Evolutionary conservation across 2,113 vertebrate genomes (phyloP).

Genomic region (Narcine bancroftii): DNA sequence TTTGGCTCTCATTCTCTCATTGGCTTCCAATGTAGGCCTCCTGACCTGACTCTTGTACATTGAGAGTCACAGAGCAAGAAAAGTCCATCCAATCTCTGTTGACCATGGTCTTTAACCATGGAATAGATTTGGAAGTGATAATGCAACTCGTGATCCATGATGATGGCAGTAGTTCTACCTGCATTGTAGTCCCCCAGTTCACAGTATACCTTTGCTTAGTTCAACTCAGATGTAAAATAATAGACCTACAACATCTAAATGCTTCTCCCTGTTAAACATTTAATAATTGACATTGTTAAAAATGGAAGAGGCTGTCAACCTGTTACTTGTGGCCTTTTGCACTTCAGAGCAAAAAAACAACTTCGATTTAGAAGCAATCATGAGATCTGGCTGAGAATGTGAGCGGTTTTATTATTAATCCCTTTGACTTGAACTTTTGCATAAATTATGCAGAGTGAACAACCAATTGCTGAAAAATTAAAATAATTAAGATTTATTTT

Average conservation of each 20-base stretch:
- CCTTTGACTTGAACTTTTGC: neutral
- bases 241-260: neutral
- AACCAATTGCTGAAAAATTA: neutral
- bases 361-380: neutral
- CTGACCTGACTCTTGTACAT: too few species aligned
- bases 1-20: too few species aligned
- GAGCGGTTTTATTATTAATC: neutral
- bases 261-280: neutral
- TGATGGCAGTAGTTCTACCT: too few species aligned
- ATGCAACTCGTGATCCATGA: too few species aligned
- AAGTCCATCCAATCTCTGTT: too few species aligned
- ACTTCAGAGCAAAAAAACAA: conserved; percentile 8
- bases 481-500: neutral
- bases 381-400: neutral
- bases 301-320: neutral
- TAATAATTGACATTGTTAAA: neutral
- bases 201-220: neutral
- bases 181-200: neutral
- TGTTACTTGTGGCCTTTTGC: neutral
- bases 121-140: too few species aligned
- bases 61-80: too few species aligned
- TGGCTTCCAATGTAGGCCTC: too few species aligned
- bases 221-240: neutral
- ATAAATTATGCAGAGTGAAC: neutral
- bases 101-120: too few species aligned